Evolutionary conservation across 2,113 vertebrate genomes (phyloP), one percentile per base, ranked within the genome.

Genomic region (Gymnobelideus leadbeateri): DNA sequence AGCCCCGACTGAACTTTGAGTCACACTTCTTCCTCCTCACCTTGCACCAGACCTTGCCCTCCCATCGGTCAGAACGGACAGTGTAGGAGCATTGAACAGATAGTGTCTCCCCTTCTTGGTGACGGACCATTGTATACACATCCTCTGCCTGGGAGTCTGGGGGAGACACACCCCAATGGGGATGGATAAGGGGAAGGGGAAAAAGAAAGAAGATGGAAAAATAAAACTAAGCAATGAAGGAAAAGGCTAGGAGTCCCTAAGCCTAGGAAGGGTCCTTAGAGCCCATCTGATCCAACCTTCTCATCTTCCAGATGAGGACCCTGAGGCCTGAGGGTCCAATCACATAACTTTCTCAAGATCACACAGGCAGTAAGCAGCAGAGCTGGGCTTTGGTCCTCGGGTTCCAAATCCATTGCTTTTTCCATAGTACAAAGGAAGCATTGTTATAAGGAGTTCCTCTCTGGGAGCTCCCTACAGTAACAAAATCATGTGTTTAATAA

Each of bases 21-120:
- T 90, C 0, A 0, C 52, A 95, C 0, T 0, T 0, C 0, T 0
- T 0, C 0, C 0, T 1, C n/a, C 0, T 84, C 50, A 0, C 0
- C 2, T 6, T 94, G 93, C 91, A 97, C 98, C 98, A 98, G 26
- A 3, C 47, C 94, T 97, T 98, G 24, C 0, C 1, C 0, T 37
- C 46, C 5, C 0, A 0, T 0, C 16, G 25, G 3, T 0, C 0
- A 12, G 0, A 0, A 1, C 0, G 0, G 28, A 1, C 3, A 46
- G 21, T 0, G 28, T 98, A 98, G 61, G 89, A 43, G 55, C 98
- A 98, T 51, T 55, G 2, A 23, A 98, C 0, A 0, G 25, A 8
- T 19, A 98, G 89, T 0, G 93, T 68, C 92, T 68, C 52, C 61
- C 98, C 98, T 51, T 98, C 98, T 0, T 0, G 6, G 0, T 0